Conservation (phyloP, 1,140 invertebrate genomes). For the Halyomorpha halys region DNA sequence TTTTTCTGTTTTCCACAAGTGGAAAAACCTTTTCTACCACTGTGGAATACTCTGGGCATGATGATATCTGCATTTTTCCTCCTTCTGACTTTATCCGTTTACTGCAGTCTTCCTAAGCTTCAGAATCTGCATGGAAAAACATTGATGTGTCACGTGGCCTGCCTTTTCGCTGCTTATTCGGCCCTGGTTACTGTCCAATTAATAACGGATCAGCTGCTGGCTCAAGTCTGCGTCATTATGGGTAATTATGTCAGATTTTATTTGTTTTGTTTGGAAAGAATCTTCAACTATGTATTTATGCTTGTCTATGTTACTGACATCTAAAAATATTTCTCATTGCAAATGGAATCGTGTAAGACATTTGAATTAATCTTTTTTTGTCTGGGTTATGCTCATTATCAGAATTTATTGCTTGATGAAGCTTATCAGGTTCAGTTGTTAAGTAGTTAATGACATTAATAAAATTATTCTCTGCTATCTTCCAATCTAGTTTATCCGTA, state of each 20-base stretch:
- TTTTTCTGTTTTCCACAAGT: slow-evolving; percentile 25
- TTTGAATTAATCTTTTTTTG: too few relatives aligned
- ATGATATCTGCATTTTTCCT: slow-evolving; percentile 49
- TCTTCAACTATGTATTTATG: too few relatives aligned
- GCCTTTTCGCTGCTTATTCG: slow-evolving; percentile 48
- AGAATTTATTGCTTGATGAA: too few relatives aligned
- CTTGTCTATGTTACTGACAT: too few relatives aligned
- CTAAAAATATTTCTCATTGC: too few relatives aligned
- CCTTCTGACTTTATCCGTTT: slow-evolving; percentile 50
- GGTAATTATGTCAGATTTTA: slow-evolving; percentile 8
- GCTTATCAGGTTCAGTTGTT: too few relatives aligned
- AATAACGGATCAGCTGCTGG: neutral
- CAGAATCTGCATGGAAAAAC: slow-evolving; percentile 59
- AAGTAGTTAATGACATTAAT: too few relatives aligned
- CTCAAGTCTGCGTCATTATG: neutral
- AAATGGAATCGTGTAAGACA: too few relatives aligned
- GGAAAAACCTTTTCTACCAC: neutral
- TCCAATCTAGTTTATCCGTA: too few relatives aligned
- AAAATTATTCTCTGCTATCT: too few relatives aligned
- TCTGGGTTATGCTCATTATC: too few relatives aligned
- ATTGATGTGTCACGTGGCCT: slow-evolving; percentile 52
- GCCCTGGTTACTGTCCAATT: slow-evolving; percentile 40
- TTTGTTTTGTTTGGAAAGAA: neutral
- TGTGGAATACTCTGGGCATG: slow-evolving; percentile 32
- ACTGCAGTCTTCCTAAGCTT: slow-evolving; percentile 47